These are phyloP conservation scores for Drosophila athabasca DNA, from an alignment of 1,140 invertebrate genomes.

Conservation along the genomic window DNA sequence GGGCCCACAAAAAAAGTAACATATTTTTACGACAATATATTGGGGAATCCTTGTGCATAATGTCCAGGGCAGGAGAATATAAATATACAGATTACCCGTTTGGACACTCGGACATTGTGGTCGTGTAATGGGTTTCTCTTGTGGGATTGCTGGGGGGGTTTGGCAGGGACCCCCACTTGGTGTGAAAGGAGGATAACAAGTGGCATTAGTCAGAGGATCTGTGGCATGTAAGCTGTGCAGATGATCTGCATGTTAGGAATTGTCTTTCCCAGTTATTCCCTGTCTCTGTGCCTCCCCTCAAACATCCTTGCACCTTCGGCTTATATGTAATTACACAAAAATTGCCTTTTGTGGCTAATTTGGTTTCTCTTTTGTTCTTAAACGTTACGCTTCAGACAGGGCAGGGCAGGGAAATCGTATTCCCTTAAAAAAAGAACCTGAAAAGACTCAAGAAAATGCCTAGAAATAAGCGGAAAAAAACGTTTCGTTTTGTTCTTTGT, in stretches of 20 bases:
- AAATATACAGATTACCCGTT: conserved; percentile 77
- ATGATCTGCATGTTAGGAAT: conserved; percentile 60
- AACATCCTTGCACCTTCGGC: conserved; percentile 39
- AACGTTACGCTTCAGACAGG: conserved; percentile 38
- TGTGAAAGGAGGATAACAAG: conserved; percentile 48
- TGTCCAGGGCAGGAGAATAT: conserved; percentile 70
- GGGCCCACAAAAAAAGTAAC: conserved; percentile 56
- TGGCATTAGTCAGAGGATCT: conserved; percentile 51
- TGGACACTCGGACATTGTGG: conserved; percentile 47
- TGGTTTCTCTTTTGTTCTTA: conserved; percentile 41
- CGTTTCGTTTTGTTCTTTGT: conserved; percentile 37
- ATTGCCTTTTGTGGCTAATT: conserved; percentile 73
- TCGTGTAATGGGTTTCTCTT: conserved; percentile 48
- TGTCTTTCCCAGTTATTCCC: neutral
- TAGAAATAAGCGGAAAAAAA: conserved; percentile 14
- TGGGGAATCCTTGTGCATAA: conserved; percentile 75
- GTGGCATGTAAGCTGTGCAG: conserved; percentile 24
- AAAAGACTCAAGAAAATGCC: too few relatives aligned
- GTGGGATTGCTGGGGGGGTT: conserved; percentile 36
- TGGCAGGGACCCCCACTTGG: conserved; percentile 13
- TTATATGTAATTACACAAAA: conserved; percentile 73
- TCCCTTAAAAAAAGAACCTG: conserved; percentile 26
- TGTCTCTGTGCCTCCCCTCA: conserved; percentile 7
- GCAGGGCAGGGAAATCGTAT: conserved; percentile 15
- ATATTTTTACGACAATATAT: conserved; percentile 83